phyloP scores from a whole-genome alignment of 2,888 invertebrate species.

The Standfussiana lucernea region DNA sequence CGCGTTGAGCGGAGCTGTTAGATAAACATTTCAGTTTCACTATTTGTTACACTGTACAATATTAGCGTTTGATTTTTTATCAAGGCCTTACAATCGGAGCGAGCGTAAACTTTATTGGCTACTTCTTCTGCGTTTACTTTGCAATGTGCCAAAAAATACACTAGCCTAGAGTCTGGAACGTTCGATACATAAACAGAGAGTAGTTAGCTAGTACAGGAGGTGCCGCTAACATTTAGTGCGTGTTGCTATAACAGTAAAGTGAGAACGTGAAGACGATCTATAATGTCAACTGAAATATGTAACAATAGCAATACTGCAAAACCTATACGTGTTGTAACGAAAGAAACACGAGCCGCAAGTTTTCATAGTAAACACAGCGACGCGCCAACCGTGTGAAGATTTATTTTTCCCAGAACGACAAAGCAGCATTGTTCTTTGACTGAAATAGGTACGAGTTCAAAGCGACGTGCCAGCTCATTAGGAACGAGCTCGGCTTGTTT shows the following conservation, averaged over 20 bases:
- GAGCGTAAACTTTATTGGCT: constrained; percentile 62
- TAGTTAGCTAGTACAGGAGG: constrained; percentile 22
- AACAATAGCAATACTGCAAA: constrained; percentile 73
- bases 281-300: constrained; percentile 67
- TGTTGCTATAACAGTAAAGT: constrained; percentile 67
- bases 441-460: constrained; percentile 85
- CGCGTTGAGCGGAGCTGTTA: constrained; percentile 57
- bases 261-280: constrained; percentile 64
- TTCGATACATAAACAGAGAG: not conserved
- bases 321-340: constrained; percentile 72
- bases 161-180: constrained; percentile 11
- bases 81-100: constrained; percentile 65
- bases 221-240: constrained; percentile 58
- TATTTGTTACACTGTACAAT: constrained; percentile 50
- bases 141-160: constrained; percentile 55
- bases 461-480: constrained; percentile 83
- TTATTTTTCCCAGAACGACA: constrained; percentile 85
- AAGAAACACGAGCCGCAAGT: constrained; percentile 76
- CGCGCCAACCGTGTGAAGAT: constrained; percentile 80
- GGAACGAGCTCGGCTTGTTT: constrained; percentile 74
- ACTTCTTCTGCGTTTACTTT: constrained; percentile 51
- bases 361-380: constrained; percentile 84
- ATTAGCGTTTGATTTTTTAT: constrained; percentile 65
- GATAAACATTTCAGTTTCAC: constrained; percentile 67
- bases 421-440: constrained; percentile 84